These are phyloP conservation scores for Drymonia ruficornis DNA, from an alignment of 2,888 invertebrate species.

Conservation along the genomic window DNA sequence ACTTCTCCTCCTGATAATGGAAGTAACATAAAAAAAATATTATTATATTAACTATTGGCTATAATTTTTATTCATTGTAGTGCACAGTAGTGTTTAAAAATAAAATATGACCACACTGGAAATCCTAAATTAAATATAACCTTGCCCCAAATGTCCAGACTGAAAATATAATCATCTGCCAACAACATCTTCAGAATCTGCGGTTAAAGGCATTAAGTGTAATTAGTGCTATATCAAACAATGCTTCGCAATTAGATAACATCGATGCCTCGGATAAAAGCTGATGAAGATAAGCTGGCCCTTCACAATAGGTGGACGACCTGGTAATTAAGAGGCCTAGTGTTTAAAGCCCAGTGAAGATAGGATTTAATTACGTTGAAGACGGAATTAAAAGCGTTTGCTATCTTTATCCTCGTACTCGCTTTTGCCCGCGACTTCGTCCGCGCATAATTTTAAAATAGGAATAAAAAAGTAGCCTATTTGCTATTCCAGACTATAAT, in stretches of 20 bases:
- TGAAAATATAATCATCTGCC: constrained; percentile 39
- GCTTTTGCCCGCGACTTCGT: too few species aligned
- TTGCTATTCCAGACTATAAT: too few species aligned
- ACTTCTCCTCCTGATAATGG: too few species aligned
- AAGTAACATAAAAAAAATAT: too few species aligned
- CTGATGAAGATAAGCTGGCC: constrained; percentile 29
- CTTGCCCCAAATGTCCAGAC: constrained; percentile 35
- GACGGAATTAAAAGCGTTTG: not conserved
- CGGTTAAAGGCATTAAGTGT: constrained; percentile 30
- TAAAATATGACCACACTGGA: constrained; percentile 1
- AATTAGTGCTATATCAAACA: constrained; percentile 35
- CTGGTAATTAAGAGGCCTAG: constrained; percentile 17
- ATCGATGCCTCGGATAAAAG: constrained; percentile 32
- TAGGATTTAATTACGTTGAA: not conserved
- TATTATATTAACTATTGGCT: too few species aligned
- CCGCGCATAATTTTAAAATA: too few species aligned
- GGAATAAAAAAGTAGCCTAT: too few species aligned
- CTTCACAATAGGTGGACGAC: constrained; percentile 17
- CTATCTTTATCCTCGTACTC: not conserved
- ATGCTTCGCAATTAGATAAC: constrained; percentile 30
- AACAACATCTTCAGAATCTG: constrained; percentile 29
- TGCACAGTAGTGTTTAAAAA: not conserved
- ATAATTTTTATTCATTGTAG: too few species aligned
- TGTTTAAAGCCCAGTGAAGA: not conserved
- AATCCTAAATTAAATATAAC: constrained; percentile 12